Base-by-base conservation (phyloP, 2,113 vertebrate genomes). In the Petaurus breviceps region DNA sequence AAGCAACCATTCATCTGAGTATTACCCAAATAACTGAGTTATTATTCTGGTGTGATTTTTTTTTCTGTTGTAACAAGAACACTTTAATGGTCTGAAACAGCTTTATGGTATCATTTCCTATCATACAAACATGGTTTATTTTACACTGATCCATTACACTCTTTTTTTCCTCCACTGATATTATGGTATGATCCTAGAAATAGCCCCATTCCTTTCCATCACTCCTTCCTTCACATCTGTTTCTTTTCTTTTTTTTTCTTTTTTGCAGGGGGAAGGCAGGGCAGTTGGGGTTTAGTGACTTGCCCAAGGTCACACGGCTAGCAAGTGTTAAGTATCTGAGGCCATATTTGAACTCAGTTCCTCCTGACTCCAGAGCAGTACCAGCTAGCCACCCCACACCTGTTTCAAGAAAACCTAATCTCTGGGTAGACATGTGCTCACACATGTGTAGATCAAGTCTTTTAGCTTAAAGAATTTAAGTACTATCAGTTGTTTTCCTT, bases 1-100 rank as follows among this genome's bases (percentile, higher is more conserved):
- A 97, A 98, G 97, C 92, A 51, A 98, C 95, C 93, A 94, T 97
- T 98, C 96, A 68, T 94, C 95, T 97, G 95, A 25, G 43, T 97
- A 95, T 4, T 0, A 96, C 89, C 94, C 95, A 97, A 90, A 91
- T 91, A 94, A 96, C 25, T 94, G 47, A 31, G 51, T 89, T 61
- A 95, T 55, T 91, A 96, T 94, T 52, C 94, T 97, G 95, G 95
- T 93, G 94, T 54, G 94, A 93, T 90, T 94, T 92, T 55, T 96
- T 96, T 94, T 92, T 93, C 68, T 95, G 68, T 92, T 46, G 91
- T 31, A 95, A 94, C 90, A 47, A 96, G 91, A 97, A 94, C 93
- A 55, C 7, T 95, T 84, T 49, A 49, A 31, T 92, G 92, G 54
- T 96, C 96, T n/a, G 28, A 93, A 95, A 16, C 91, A 61, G 31